These are phyloP conservation scores for Capreolus pygargus DNA, from an alignment of 2,113 vertebrate genomes.

Conservation along the genomic window DNA sequence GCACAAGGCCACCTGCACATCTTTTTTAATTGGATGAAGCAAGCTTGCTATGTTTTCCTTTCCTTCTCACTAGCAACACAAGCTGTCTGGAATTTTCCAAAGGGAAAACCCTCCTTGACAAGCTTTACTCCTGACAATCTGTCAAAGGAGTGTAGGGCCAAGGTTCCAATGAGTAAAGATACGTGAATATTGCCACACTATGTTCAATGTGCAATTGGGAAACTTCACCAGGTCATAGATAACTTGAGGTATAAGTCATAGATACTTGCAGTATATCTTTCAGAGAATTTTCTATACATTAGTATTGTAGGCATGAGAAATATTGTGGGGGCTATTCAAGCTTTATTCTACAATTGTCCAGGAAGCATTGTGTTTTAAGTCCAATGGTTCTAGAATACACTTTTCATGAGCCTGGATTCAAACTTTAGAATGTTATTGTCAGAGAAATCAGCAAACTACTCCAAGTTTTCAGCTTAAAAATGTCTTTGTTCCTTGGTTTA, in stretches of 20 bases:
- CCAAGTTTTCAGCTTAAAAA: background rate
- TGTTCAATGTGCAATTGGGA: background rate
- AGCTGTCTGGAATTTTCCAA: slow-evolving; percentile 59
- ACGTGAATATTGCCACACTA: background rate
- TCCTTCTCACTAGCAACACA: background rate
- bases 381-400: background rate
- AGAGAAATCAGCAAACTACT: background rate
- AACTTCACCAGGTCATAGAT: background rate
- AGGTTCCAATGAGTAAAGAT: background rate
- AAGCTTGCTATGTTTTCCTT: slow-evolving; percentile 67
- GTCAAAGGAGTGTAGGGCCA: background rate
- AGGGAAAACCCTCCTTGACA: background rate
- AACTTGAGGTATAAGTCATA: background rate
- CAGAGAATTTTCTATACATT: background rate
- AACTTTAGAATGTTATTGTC: background rate
- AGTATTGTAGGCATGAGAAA: background rate
- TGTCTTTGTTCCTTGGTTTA: background rate
- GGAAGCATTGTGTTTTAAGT: background rate
- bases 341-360: background rate
- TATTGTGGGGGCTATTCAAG: background rate
- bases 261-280: background rate
- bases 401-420: background rate
- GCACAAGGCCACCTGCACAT: slow-evolving; percentile 61
- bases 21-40: slow-evolving; percentile 74
- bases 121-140: slow-evolving; percentile 52